Conservation (phyloP, 2,113 vertebrate genomes). For the Pelecanus crispus region DNA sequence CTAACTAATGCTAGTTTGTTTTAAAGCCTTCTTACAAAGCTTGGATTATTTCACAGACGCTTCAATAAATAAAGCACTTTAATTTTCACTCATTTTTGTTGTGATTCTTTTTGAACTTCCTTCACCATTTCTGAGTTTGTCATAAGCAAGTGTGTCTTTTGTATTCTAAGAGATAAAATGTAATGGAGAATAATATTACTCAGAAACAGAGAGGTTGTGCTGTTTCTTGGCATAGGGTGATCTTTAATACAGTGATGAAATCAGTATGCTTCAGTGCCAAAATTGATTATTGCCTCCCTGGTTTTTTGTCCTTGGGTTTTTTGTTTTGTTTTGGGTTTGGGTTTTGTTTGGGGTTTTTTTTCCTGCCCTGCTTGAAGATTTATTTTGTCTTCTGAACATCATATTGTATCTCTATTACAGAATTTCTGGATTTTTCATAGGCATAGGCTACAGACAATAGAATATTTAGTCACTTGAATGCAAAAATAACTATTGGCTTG, state of each 20-base stretch:
- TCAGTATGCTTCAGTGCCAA: background rate
- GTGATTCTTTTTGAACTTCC: background rate
- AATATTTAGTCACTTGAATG: background rate
- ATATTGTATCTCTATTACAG: background rate
- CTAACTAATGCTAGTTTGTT: background rate
- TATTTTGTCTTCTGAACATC: background rate
- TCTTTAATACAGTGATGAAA: background rate
- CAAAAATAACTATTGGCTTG: background rate
- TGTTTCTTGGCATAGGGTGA: background rate
- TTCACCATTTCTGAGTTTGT: background rate
- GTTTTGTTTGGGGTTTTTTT: background rate
- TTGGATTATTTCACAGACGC: background rate
- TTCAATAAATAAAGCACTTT: background rate
- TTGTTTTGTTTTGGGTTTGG: background rate
- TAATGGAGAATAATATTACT: background rate
- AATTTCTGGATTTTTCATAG: background rate
- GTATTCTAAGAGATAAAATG: background rate
- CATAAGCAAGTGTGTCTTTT: background rate
- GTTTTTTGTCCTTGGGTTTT: accelerated
- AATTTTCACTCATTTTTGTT: accelerated
- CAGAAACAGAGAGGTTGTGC: background rate
- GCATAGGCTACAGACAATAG: background rate
- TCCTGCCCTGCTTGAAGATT: background rate
- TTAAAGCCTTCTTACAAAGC: background rate
- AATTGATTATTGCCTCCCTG: background rate